Percentiles rank a stretch among this genome's conserved stretches.
Conservation (phyloP, 2,888 invertebrate genomes). For the Monoplex corrugatus region DNA sequence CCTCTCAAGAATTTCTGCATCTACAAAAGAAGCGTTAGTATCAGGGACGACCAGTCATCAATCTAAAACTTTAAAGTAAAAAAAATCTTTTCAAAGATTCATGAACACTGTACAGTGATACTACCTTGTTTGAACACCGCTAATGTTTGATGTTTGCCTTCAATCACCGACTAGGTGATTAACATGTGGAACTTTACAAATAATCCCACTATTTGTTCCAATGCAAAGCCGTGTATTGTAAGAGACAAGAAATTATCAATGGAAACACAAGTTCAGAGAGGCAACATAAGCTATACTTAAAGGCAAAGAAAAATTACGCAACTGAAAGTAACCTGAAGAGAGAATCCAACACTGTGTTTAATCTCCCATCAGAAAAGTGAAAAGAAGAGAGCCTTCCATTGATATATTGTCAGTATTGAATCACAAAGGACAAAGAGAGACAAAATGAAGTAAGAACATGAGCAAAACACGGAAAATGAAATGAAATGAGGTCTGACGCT, state of each 20-base stretch:
- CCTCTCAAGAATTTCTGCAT: slow-evolving; percentile 68
- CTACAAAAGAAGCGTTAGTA: slow-evolving; percentile 64
- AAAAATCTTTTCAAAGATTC: no score
- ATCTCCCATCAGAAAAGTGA: no score
- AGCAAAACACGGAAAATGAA: slow-evolving; percentile 28
- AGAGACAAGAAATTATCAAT: slow-evolving; percentile 23
- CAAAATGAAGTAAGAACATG: not conserved
- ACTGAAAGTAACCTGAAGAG: slow-evolving; percentile 48
- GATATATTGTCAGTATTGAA: not conserved
- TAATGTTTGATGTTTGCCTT: not conserved
- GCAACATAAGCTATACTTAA: slow-evolving; percentile 50
- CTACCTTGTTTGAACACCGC: not conserved
- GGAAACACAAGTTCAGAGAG: slow-evolving; percentile 46
- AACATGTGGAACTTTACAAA: not conserved
- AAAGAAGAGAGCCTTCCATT: no score
- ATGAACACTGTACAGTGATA: no score
- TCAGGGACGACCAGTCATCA: not conserved
- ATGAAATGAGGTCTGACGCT: slow-evolving; percentile 43
- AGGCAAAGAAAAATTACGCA: slow-evolving; percentile 48
- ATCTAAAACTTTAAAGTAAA: not conserved
- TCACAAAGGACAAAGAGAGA: not conserved
- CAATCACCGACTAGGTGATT: no score
- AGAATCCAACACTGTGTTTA: not conserved
- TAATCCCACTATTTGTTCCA: slow-evolving; percentile 24
- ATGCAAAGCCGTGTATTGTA: slow-evolving; percentile 21